Conservation (phyloP, 2,113 vertebrate genomes). For the Hemiprocne comata region DNA sequence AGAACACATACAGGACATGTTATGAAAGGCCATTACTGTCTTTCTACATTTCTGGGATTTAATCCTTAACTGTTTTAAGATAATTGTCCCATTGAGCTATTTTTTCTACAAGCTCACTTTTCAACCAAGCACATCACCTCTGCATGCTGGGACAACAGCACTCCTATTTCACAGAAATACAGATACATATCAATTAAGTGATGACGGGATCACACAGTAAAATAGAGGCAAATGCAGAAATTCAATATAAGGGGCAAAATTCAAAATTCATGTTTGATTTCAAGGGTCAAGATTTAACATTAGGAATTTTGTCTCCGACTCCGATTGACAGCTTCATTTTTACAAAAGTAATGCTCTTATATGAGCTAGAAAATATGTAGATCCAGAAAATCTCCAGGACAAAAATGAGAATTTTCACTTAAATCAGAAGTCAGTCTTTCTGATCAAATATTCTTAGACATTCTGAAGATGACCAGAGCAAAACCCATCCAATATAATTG, state of each 20-base stretch:
- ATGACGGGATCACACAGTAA: neutral
- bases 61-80: neutral
- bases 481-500: neutral
- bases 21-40: neutral
- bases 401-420: neutral
- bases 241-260: neutral
- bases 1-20: neutral
- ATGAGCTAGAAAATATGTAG: neutral
- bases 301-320: neutral
- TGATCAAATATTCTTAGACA: neutral
- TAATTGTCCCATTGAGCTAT: neutral
- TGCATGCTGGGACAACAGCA: neutral
- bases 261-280: neutral
- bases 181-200: neutral
- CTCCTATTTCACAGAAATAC: neutral
- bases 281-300: neutral
- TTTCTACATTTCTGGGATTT: neutral
- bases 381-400: neutral
- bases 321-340: neutral
- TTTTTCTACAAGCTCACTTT: conserved; percentile 2
- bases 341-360: neutral
- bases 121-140: neutral
- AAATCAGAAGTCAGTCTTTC: neutral
- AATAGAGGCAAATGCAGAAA: neutral
- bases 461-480: neutral